Evolutionary conservation across 2,113 vertebrate genomes (phyloP).

Genomic region (Hippocampus barbouri): DNA sequence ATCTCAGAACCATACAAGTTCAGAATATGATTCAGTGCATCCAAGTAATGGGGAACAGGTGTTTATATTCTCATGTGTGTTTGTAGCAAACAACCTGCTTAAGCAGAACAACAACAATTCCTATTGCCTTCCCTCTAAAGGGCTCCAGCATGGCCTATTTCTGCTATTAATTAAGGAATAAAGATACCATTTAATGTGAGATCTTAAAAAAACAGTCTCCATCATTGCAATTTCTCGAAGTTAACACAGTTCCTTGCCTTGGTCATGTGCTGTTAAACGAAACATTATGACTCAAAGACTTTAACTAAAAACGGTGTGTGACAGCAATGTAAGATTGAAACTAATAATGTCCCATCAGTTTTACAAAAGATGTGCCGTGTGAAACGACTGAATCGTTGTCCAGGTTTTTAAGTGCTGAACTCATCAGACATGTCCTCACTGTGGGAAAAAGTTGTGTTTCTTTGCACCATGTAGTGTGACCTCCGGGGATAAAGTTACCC

Average conservation of each 20-base stretch:
- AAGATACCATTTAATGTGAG: neutral
- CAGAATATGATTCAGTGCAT: neutral
- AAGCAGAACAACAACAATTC: neutral
- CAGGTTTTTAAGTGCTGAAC: conserved; percentile 13
- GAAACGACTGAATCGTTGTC: conserved; percentile 25
- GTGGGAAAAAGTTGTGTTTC: conserved; percentile 41
- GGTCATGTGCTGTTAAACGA: neutral
- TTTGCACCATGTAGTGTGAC: conserved; percentile 35
- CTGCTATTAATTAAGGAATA: neutral
- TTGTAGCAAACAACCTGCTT: neutral
- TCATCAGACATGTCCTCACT: conserved; percentile 15
- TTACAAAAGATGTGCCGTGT: conserved; percentile 1
- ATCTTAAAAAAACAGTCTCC: neutral
- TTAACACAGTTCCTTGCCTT: no score
- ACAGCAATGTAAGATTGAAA: neutral
- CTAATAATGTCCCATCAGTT: neutral
- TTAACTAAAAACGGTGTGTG: neutral
- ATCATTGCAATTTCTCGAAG: no score
- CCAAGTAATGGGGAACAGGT: neutral
- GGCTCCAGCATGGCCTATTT: no score
- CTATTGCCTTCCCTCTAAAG: neutral
- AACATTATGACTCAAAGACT: neutral
- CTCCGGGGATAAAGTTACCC: conserved; percentile 32
- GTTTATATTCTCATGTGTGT: neutral
- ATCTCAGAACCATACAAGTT: neutral